Percentiles rank a stretch among this genome's conserved stretches.
phyloP scores from a whole-genome alignment of 2,888 invertebrate species.

The Eulithis prunata region DNA sequence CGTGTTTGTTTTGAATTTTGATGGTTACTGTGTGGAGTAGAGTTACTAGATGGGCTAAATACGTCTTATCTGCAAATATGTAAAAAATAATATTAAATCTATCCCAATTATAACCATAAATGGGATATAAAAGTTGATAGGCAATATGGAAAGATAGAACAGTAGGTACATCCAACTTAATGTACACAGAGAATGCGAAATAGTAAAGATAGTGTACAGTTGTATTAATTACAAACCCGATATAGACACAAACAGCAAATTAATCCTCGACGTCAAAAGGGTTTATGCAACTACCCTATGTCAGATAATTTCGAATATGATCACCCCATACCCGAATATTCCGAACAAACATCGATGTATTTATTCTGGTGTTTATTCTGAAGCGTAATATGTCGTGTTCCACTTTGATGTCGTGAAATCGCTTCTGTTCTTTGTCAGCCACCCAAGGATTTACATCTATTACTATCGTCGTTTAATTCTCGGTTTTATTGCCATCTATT shows the following conservation, averaged over 20 bases:
- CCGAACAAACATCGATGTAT: conserved; percentile 82
- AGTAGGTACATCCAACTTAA: neutral
- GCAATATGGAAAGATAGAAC: neutral
- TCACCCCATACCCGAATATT: conserved; percentile 80
- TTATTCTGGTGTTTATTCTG: conserved; percentile 83
- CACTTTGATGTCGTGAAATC: conserved; percentile 84
- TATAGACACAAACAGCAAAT: conserved; percentile 70
- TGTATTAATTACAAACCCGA: conserved; percentile 71
- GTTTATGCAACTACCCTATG: conserved; percentile 74
- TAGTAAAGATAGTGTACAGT: conserved; percentile 21
- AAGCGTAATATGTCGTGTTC: conserved; percentile 84
- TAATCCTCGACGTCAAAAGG: conserved; percentile 78
- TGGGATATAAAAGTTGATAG: neutral
- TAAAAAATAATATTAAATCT: neutral
- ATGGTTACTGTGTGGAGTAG: conserved; percentile 7
- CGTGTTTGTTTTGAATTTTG: conserved; percentile 24
- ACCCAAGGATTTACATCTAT: conserved; percentile 79
- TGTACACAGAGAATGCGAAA: neutral
- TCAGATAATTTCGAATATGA: conserved; percentile 80
- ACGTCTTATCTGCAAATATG: too few relatives aligned
- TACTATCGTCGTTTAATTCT: conserved; percentile 72
- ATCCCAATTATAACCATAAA: neutral
- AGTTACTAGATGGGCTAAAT: too few relatives aligned
- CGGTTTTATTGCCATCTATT: conserved; percentile 76
- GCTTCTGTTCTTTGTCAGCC: conserved; percentile 82